Base-by-base conservation (phyloP, 2,888 invertebrate species). In the Seira sanloemensis region DNA sequence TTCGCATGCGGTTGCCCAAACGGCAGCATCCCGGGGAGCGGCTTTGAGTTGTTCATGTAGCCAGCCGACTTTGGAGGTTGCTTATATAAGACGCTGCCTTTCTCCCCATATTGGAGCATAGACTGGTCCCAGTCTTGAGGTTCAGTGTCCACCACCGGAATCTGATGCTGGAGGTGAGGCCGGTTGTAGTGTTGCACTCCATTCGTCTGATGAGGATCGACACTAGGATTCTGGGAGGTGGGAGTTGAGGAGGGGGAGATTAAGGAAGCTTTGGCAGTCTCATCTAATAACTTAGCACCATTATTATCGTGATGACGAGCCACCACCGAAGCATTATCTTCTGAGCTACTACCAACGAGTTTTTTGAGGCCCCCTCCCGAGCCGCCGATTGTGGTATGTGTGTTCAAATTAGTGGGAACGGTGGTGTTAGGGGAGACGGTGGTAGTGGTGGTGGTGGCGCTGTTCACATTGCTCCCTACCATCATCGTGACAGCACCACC, bases 131-230 rank as follows among this genome's bases (percentile, higher is more conserved):
- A 27, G 37, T 75, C 16, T n/a, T 66, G 21, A 27, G 37, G 18
- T 18, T 58, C 58, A 21, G 1, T 4, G n/a, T 58, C 58, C 58
- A 58, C 58, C 12, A 37, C 37, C 4, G 37, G 77, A 19, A 83
- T 83, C 46, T 78, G 71, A 37, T 72, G 79, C 37, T 79, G 83
- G 37, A 75, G 82, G 79, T 71, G 83, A 69, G 76, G 86, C 77
- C 75, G 90, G 89, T 86, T 90, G 85, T 69, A 86, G 84, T 83
- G 37, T 67, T 58, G 58, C n/a, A 54, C 73, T 67, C 19, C 26
- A 37, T 37, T 37, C 4, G 5, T 37, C 37, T 37, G 50, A 24
- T 16, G 73, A 23, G 73, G 83, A 25, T 83, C 78, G 78, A 23
- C 73, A 62, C 65, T 37, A 69, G 78, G 69, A 78, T 50, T 66